A percentile compares a stretch with the other conserved stretches of the same genome.
phyloP scores from a whole-genome alignment of 1,140 invertebrate genomes.

The Drosophila pseudoobscura region DNA sequence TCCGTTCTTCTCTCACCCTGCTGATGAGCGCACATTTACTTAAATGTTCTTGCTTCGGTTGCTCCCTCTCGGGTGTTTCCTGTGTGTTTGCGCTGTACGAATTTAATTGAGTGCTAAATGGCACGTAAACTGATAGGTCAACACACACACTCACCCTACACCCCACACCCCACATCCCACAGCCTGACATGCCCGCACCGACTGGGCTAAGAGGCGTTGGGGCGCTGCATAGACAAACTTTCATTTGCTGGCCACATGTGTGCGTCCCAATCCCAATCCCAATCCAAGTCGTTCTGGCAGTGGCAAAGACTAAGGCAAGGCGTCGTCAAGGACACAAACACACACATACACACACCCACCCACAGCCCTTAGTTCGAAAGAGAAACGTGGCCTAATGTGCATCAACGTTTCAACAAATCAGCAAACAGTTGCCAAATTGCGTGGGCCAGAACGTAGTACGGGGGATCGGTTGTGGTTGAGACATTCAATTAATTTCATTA shows the following conservation, averaged over 20 bases:
- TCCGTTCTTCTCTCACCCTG: conserved; percentile 18
- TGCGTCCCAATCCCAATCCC: not conserved
- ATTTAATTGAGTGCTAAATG: conserved; percentile 83
- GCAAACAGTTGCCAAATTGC: conserved; percentile 56
- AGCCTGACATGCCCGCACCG: not conserved
- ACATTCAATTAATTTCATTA: conserved; percentile 55
- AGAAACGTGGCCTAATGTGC: conserved; percentile 55
- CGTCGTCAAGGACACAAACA: conserved; percentile 70
- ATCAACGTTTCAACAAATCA: conserved; percentile 54
- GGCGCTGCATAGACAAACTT: conserved; percentile 56
- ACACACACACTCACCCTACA: conserved; percentile 51
- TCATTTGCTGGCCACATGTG: conserved; percentile 33
- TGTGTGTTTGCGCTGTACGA: conserved; percentile 63
- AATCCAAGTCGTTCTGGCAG: conserved; percentile 1
- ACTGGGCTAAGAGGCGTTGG: conserved; percentile 26
- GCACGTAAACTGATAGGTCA: conserved; percentile 82
- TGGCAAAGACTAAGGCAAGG: conserved; percentile 28
- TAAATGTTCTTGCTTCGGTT: conserved; percentile 55
- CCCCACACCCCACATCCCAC: conserved; percentile 40
- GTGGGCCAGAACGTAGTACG: conserved; percentile 20
- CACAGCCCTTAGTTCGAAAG: not conserved
- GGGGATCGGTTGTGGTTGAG: conserved; percentile 1
- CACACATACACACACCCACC: conserved; percentile 27
- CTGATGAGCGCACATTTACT: conserved; percentile 77
- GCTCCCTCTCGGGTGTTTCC: conserved; percentile 34